phyloP scores from a whole-genome alignment of 2,888 invertebrate species.

The Quadriops clusia region DNA sequence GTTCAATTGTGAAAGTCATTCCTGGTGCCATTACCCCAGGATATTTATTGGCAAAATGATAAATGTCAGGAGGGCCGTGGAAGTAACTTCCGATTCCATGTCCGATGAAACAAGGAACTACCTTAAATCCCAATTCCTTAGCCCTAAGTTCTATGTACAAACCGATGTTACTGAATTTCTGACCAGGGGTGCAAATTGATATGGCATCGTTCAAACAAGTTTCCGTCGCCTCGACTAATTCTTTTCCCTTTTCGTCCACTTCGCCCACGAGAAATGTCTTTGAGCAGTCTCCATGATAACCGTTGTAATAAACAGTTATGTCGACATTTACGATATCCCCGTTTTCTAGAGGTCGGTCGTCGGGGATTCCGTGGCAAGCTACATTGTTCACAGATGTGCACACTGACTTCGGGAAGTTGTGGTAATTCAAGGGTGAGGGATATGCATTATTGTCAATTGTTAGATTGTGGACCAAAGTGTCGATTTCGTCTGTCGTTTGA shows the following conservation, averaged over 20 bases:
- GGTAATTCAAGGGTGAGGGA: slow-evolving; percentile 82
- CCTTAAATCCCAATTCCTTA: slow-evolving; percentile 45
- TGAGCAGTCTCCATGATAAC: slow-evolving; percentile 88
- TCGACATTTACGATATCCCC: slow-evolving; percentile 90
- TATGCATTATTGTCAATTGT: slow-evolving; percentile 65
- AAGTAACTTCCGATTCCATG: slow-evolving; percentile 91
- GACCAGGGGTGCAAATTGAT: slow-evolving; percentile 47
- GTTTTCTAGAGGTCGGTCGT: slow-evolving; percentile 61
- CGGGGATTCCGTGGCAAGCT: slow-evolving; percentile 89
- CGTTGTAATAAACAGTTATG: slow-evolving; percentile 73
- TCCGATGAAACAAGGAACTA: slow-evolving; percentile 74
- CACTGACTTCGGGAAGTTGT: slow-evolving; percentile 75
- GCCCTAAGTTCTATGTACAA: slow-evolving; percentile 53
- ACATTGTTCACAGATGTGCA: slow-evolving; percentile 89
- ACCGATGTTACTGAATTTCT: slow-evolving; percentile 51
- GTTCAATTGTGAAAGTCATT: slow-evolving; percentile 95
- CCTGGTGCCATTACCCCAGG: slow-evolving; percentile 67
- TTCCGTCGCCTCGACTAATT: slow-evolving; percentile 58
- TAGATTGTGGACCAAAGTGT: slow-evolving; percentile 58
- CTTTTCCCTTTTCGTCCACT: slow-evolving; percentile 60
- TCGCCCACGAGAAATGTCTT: slow-evolving; percentile 75
- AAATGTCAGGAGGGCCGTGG: slow-evolving; percentile 85
- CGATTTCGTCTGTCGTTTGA: slow-evolving; percentile 74
- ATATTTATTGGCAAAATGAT: slow-evolving; percentile 60
- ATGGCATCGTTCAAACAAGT: slow-evolving; percentile 56